Percentiles rank a stretch among this genome's conserved stretches.
These are phyloP conservation scores for Nylanderia fulva DNA, from an alignment of 1,140 invertebrate genomes.

Conservation along the genomic window DNA sequence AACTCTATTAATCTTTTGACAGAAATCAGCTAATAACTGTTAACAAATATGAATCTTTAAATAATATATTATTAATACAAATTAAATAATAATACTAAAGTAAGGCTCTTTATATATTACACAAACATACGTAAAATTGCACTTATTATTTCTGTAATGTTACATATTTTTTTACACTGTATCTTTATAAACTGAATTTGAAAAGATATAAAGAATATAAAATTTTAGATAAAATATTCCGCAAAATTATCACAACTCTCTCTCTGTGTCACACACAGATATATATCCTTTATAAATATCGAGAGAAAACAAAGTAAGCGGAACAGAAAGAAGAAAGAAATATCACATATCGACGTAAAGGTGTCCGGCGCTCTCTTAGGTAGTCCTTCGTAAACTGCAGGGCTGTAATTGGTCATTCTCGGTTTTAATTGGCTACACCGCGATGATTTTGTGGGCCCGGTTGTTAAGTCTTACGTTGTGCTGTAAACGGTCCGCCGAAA, in stretches of 20 bases:
- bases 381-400: conserved; percentile 68
- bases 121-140: too few species aligned
- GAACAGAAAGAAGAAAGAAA: conserved; percentile 68
- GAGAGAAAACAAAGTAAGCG: conserved; percentile 61
- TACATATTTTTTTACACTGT: too few species aligned
- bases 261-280: not conserved
- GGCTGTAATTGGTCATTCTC: conserved; percentile 82
- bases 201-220: not conserved
- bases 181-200: not conserved
- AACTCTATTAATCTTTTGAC: too few species aligned
- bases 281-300: not conserved
- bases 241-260: not conserved
- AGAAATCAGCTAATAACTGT: too few species aligned
- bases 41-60: too few species aligned
- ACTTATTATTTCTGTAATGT: too few species aligned
- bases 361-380: conserved; percentile 74
- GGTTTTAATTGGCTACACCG: conserved; percentile 84
- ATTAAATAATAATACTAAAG: too few species aligned
- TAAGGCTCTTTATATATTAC: too few species aligned
- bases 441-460: conserved; percentile 73
- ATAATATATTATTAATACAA: too few species aligned
- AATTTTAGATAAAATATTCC: not conserved
- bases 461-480: conserved; percentile 84
- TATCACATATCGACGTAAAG: conserved; percentile 1
- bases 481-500: conserved; percentile 80